These are phyloP conservation scores for Zaprionus tsacasi DNA, from an alignment of 1,140 invertebrate species.

Conservation along the genomic window DNA sequence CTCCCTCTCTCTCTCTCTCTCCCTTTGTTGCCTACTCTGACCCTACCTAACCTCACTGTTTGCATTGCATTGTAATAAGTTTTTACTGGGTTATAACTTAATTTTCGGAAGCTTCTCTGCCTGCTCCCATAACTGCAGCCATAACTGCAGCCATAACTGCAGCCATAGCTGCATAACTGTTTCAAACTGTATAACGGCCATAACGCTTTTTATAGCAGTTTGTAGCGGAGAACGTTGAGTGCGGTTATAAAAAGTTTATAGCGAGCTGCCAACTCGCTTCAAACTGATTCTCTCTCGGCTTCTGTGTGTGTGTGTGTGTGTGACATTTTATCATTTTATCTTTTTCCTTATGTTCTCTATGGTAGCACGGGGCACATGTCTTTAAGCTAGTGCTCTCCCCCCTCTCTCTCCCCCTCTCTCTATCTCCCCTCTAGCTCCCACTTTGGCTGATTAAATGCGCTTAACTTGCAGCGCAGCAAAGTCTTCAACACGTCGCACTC, in stretches of 20 bases:
- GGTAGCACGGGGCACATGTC: background rate
- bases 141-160: slow-evolving; percentile 3
- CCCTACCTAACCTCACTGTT: background rate
- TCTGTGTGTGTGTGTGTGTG: background rate
- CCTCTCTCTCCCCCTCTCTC: background rate
- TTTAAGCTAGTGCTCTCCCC: background rate
- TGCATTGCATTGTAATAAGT: background rate
- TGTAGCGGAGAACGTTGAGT: background rate
- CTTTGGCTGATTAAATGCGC: slow-evolving; percentile 14
- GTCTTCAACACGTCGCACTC: background rate
- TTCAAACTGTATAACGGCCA: slow-evolving; percentile 2
- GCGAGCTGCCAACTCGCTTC: background rate
- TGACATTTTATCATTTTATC: slow-evolving; percentile 6
- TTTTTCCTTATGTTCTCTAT: background rate
- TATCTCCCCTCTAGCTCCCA: background rate
- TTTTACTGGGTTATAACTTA: slow-evolving; percentile 5
- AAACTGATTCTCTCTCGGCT: slow-evolving; percentile 8
- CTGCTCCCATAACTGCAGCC: background rate
- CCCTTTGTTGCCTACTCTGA: too few species aligned
- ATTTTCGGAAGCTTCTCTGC: background rate
- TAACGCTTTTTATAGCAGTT: background rate
- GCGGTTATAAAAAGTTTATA: slow-evolving; percentile 10
- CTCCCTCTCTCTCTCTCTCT: too few species aligned
- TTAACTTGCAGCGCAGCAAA: slow-evolving; percentile 10
- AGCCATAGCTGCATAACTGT: background rate